Evolutionary conservation across 2,797 vertebrate species (phyloP).

Genomic region (Phrynocephalus guinanensis): DNA sequence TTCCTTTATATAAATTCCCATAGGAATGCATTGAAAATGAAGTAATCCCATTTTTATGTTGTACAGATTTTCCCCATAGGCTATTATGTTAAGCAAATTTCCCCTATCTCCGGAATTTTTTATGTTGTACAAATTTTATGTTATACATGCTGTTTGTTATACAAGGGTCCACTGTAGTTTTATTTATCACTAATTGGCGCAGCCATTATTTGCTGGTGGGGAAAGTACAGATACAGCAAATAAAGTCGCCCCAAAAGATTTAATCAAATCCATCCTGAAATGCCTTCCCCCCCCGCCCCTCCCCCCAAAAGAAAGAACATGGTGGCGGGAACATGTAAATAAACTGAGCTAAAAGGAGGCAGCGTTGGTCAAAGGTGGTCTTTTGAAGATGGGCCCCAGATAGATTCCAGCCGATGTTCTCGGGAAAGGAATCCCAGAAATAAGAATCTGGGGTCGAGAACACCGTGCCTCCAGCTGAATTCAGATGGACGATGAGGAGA

Average conservation of each 20-base stretch:
- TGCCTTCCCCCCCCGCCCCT: no score
- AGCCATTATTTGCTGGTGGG: no score
- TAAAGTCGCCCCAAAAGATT: neutral
- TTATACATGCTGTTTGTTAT: no score
- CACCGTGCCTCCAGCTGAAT: neutral
- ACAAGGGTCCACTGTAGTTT: no score
- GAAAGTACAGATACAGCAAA: neutral
- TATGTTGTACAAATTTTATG: no score
- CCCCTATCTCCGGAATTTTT: no score
- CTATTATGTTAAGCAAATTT: no score
- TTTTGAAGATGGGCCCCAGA: constrained; percentile 41
- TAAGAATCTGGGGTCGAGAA: constrained; percentile 17
- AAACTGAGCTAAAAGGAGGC: constrained; percentile 15
- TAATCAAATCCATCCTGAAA: neutral
- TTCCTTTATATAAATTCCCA: no score
- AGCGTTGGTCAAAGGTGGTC: constrained; percentile 25
- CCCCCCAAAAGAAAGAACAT: neutral
- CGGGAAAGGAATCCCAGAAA: constrained; percentile 30
- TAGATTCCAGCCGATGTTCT: constrained; percentile 30
- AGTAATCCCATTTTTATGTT: no score
- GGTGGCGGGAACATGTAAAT: constrained; percentile 8
- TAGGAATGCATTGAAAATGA: no score
- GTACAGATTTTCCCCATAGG: no score
- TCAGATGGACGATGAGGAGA: constrained; percentile 1
- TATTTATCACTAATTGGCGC: no score